Conservation (phyloP, 1,140 invertebrate species). For the Penaeus chinensis region DNA sequence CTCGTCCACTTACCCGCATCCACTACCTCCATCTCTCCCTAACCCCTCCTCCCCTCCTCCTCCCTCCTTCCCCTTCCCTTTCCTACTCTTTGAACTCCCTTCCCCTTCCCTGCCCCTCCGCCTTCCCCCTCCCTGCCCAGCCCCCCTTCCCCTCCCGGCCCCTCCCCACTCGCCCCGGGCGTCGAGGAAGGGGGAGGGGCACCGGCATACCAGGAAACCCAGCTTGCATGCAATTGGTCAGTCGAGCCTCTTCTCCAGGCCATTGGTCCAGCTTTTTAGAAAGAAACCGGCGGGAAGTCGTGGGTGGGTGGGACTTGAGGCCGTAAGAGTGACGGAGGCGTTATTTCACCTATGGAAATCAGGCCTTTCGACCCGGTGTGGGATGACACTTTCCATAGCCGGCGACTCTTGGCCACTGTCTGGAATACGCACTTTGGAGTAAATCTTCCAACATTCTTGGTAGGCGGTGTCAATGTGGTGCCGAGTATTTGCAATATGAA, state of each 20-base stretch:
- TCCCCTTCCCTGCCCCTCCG: too few relatives aligned
- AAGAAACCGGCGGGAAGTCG: background rate
- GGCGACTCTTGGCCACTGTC: too few relatives aligned
- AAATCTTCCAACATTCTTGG: too few relatives aligned
- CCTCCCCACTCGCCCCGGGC: background rate
- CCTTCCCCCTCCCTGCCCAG: too few relatives aligned
- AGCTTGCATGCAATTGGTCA: constrained; percentile 20
- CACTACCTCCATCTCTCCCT: too few relatives aligned
- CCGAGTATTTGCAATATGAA: background rate
- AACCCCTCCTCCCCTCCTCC: too few relatives aligned
- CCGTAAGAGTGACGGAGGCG: background rate
- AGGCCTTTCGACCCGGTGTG: too few relatives aligned
- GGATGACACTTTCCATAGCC: too few relatives aligned
- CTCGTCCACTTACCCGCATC: too few relatives aligned
- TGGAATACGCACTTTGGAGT: too few relatives aligned
- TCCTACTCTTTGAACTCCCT: too few relatives aligned
- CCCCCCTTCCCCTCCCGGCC: background rate
- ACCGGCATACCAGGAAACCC: background rate
- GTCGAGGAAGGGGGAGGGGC: background rate
- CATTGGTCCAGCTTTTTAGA: background rate
- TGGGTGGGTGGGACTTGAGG: background rate
- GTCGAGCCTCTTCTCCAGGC: background rate
- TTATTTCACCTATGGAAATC: background rate
- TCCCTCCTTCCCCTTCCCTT: too few relatives aligned
- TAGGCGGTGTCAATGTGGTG: background rate